Evolutionary conservation across 2,797 vertebrate genomes (phyloP), one percentile per base, ranked within the genome.

Genomic region (Gymnoscopelus braueri): DNA sequence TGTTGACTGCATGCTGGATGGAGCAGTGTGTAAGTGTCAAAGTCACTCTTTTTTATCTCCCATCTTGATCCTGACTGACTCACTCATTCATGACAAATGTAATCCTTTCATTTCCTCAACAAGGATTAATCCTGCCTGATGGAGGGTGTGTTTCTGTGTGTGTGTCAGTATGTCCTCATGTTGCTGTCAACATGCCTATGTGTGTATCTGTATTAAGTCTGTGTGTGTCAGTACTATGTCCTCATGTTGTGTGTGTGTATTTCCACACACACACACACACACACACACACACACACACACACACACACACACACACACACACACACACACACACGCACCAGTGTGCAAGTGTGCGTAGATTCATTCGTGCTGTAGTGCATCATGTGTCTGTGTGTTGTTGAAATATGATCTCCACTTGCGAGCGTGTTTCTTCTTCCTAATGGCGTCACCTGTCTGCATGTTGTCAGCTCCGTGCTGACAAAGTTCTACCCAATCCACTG

Each of bases 21-120:
- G 84, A 90, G 79, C 93, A 95, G 95, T 96, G 92, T 95, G 95
- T 97, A 97, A 96, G 96, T 97, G 85, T 85, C 55, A 64, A 55
- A n/a, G 52, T 79, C 66, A 15, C 53, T 67, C 61, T 57, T 61
- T 68, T 72, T 58, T 63, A 29, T 65, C 35, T 19, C 15, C 53
- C 54, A 12, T 44, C 23, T 15, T 53, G 35, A 72, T 60, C 35
- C 50, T 53, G 35, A 32, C 54, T 80, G 49, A 65, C 13, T 15
- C 15, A 47, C 23, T 29, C 26, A 68, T 51, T 59, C 51, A 75
- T 71, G 3, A 47, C 44, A 57, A 56, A 35, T 50, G 56, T 53
- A 7, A 53, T 48, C 39, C 32, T 19, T 13, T 47, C 5, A 23
- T 57, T 39, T 39, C 59, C 53, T 47, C 32, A 52, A 60, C 26